Evolutionary conservation across 2,113 vertebrate species (phyloP), one percentile per base, ranked within the genome.

Genomic region (Bos indicus): DNA sequence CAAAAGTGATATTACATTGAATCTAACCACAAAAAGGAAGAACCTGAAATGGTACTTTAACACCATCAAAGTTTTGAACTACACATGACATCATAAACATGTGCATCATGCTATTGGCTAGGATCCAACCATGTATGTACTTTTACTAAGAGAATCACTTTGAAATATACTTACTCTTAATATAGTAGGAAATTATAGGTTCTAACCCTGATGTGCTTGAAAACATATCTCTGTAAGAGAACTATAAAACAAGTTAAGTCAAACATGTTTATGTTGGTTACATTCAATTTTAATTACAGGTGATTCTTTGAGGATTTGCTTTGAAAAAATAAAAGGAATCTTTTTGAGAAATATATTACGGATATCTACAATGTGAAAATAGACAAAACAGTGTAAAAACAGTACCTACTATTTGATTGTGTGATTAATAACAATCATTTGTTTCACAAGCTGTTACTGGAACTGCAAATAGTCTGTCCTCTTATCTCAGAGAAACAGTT

Each of bases 1-100:
- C 62, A 95, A 96, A 97, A 67, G 48, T 15, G 17, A 94, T 64
- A 56, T 64, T 60, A 84, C 40, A 60, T 54, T 95, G 85, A 97
- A 89, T 92, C 60, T 74, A 96, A 95, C 78, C 56, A 96, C 91
- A 88, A 46, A 93, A 60, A 60, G 74, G 7, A 51, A 6, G 14
- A 82, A n/a, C 40, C 93, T 93, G 88, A 98, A 96, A 96, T 85
- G 96, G 28, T 16, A 87, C 62, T 64, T 84, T 82, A 88, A 28
- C 46, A 74, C 48, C 67, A 28, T 52, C 81, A 96, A 83, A 85
- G 91, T n/a, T 95, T 91, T 94, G 85, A 92, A 93, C 64, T 96
- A 95, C 51, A 90, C 67, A 94, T 43, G 60, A 8, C 15, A 82
- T 87, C 83, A 77, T 9, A 77, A 54, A 94, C 28, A 95, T 57